phyloP scores from a whole-genome alignment of 1,140 invertebrate genomes.

The Lethrus apterus region DNA sequence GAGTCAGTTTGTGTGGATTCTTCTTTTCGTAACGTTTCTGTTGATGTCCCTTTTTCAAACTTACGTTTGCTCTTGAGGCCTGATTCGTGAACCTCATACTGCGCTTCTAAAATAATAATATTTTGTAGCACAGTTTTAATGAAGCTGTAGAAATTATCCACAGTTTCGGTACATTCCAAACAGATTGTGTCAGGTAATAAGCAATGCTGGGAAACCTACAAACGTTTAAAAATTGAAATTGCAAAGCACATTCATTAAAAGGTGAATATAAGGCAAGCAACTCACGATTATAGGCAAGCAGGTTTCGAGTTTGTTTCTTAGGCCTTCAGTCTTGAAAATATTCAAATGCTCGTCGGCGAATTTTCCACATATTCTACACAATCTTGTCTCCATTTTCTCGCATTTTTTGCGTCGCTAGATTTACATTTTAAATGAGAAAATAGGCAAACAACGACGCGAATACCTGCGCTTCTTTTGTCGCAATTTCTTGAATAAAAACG shows the following conservation, averaged over 20 bases:
- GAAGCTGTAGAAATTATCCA: constrained; percentile 35
- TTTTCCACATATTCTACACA: constrained; percentile 36
- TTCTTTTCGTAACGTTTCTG: constrained; percentile 18
- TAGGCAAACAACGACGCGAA: neutral
- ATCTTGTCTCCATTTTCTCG: constrained; percentile 31
- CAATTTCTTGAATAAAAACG: constrained; percentile 3
- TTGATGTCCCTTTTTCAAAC: constrained; percentile 28
- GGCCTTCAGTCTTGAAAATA: constrained; percentile 38
- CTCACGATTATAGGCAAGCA: constrained; percentile 38
- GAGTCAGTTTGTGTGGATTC: constrained; percentile 31
- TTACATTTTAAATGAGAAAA: neutral
- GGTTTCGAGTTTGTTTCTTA: constrained; percentile 38
- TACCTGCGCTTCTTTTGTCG: constrained; percentile 1
- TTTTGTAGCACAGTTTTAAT: constrained; percentile 36
- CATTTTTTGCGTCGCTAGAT: constrained; percentile 1
- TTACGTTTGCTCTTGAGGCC: constrained; percentile 33
- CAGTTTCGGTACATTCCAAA: constrained; percentile 29
- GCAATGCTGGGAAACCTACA: constrained; percentile 32
- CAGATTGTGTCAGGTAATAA: constrained; percentile 38
- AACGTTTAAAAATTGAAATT: neutral
- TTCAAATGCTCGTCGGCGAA: constrained; percentile 24
- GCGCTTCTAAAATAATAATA: constrained; percentile 36
- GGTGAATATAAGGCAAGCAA: too few relatives aligned
- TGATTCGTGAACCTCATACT: constrained; percentile 33
- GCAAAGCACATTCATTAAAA: neutral